Base-by-base conservation (phyloP, 2,888 invertebrate species). In the Hypomecis punctinalis region DNA sequence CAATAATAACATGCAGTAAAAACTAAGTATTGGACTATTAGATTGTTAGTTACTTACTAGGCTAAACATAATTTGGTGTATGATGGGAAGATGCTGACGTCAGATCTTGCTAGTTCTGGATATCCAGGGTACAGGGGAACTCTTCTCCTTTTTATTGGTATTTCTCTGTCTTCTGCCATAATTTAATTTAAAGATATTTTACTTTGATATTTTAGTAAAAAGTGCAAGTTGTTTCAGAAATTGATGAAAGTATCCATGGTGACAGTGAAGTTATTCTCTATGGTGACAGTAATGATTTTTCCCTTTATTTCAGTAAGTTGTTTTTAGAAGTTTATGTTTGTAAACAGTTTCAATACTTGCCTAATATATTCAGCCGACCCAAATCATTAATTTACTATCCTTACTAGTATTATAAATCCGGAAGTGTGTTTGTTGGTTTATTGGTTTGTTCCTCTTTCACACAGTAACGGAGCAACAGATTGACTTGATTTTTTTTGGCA, bases 61-160 rank as follows among this genome's bases (percentile, higher is more conserved):
- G 95, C 94, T 54, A 95, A 83, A 51, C 80, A 84, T 51, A 95
- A 83, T 68, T 89, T 90, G 0, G 94, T 93, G 73, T 95, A 95
- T 63, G 94, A 94, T 3, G 95, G 95, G 79, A 94, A 90, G 63
- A 94, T 93, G 75, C 94, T 94, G 76, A 94, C 94, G 80, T 95
- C 94, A 35, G 94, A 94, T 78, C 94, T 86, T 46, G 91, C 89
- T 48, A 94, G 78, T 75, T 95, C 94, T 23, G 94, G 94, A 74
- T 83, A 93, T 0, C 92, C 93, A 58, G 92, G 92, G 66, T 90
- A 91, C 13, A 92, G 62, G 3, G 89, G 90, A 10, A 92, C 73
- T 35, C 80, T 82, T 47, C 78, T 82, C 66, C 79, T 85, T 37
- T 73, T 76, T 40, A 76, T 77, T 40, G 67, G 61, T 33, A 69